Base-by-base conservation (phyloP, 2,797 vertebrate genomes). In the Poeciliopsis presidionis region DNA sequence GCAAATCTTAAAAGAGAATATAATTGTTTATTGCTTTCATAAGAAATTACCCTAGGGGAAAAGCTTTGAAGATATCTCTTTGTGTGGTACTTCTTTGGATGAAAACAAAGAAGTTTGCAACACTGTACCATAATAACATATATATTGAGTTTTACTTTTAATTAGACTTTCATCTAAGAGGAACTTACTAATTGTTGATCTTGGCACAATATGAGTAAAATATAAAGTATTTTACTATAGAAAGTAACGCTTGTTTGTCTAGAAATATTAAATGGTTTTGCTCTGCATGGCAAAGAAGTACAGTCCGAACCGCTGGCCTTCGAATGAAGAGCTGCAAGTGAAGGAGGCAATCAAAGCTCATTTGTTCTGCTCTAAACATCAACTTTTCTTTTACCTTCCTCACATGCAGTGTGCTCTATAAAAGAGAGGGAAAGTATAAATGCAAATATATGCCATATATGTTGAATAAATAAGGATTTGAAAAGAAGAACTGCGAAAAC, bases 1-100 rank as follows among this genome's bases (percentile, higher is more conserved):
- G 46, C 73, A 78, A 78, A 75, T 73, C 20, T 77, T 80, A 14
- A 76, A 85, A 75, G 76, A 25, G 11, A 82, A 18, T 61, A 73
- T 71, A 57, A 84, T 85, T 77, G 51, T 78, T 76, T 18, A 28
- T 63, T 59, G 79, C 76, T 81, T 84, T 80, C 65, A 84, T 49
- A 45, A 84, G 73, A 81, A 65, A 25, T 75, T 59, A 81, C 76
- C 22, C 8, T 53, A 25, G 43, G 5, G 30, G 57, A 69, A 81
- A 81, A n/a, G 65, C 22, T 79, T 41, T 47, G 30, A 49, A 81
- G 57, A 59, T 39, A 41, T n/a, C 18, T 30, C 67, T 76, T 45
- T 69, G 70, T 74, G 73, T 20, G 49, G 28, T 14, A 71, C 63
- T 59, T 71, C 55, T 63, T 65, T 49, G 11, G 46, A 22, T 55